Evolutionary conservation across 2,797 vertebrate genomes (phyloP).

Genomic region (Garrulus glandarius): DNA sequence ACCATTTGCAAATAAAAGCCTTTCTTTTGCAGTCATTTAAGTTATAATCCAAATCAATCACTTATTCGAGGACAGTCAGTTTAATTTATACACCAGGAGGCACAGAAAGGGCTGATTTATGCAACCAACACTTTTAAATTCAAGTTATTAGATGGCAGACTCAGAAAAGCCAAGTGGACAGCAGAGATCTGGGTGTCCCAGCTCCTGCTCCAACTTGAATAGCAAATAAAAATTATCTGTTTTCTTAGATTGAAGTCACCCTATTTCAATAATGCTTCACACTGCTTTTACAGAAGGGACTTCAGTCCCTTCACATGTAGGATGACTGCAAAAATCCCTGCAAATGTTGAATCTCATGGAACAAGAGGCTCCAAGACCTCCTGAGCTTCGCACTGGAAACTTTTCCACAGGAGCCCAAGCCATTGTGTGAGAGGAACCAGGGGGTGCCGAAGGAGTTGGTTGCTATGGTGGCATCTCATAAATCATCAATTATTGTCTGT

Average conservation of each 20-base stretch:
- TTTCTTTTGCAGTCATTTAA: not conserved
- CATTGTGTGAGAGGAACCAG: conserved; percentile 62
- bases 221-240: not conserved
- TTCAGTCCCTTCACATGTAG: not conserved
- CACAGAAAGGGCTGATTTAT: not conserved
- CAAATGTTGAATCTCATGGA: not conserved
- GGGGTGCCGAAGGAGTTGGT: conserved; percentile 69
- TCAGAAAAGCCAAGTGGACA: not conserved
- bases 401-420: conserved; percentile 54
- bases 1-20: not conserved
- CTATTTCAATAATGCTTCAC: not conserved
- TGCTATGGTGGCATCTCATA: conserved; percentile 80
- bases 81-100: not conserved
- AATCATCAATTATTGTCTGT: conserved; percentile 81
- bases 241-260: not conserved
- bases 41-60: not conserved
- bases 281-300: not conserved
- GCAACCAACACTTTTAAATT: not conserved
- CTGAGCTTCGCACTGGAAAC: conserved; percentile 22
- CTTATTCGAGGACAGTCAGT: not conserved
- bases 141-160: not conserved
- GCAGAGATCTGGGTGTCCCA: not conserved
- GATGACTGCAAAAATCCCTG: not conserved
- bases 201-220: not conserved
- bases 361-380: not conserved